Evolutionary conservation across 2,888 invertebrate genomes (phyloP).

Genomic region (Lasioglossum calceatum): DNA sequence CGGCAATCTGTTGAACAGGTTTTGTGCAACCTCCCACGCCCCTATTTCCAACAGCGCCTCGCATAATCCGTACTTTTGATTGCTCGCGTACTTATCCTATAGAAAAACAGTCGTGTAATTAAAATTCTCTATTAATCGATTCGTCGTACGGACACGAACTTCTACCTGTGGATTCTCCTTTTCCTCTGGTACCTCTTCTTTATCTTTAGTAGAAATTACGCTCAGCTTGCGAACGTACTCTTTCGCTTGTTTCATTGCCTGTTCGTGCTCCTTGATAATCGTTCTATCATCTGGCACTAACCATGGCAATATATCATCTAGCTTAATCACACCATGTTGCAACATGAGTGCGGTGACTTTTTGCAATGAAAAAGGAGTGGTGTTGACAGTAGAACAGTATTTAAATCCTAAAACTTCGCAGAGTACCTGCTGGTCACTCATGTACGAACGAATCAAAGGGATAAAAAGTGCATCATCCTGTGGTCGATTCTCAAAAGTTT

Average conservation of each 20-base stretch:
- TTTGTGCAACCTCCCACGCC: constrained; percentile 95
- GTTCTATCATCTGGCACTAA: constrained; percentile 94
- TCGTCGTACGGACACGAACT: background rate
- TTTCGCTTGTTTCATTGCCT: constrained; percentile 92
- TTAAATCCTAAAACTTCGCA: constrained; percentile 98
- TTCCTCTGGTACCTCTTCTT: constrained; percentile 89
- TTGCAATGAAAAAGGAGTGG: constrained; percentile 94
- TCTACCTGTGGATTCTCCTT: constrained; percentile 88
- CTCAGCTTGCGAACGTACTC: constrained; percentile 95
- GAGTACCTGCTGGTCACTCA: constrained; percentile 94
- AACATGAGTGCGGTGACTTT: constrained; percentile 95
- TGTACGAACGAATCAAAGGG: constrained; percentile 93
- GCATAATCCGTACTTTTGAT: constrained; percentile 97
- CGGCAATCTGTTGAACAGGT: constrained; percentile 93
- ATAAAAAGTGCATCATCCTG: constrained; percentile 93
- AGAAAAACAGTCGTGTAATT: background rate
- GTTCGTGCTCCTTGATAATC: constrained; percentile 93
- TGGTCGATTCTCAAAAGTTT: constrained; percentile 96
- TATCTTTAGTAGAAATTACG: constrained; percentile 92
- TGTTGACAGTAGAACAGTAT: constrained; percentile 87
- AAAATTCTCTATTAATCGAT: constrained; percentile 3
- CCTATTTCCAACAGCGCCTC: constrained; percentile 95
- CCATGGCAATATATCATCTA: constrained; percentile 97
- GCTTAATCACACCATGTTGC: constrained; percentile 93
- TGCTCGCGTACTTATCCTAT: constrained; percentile 86